These are phyloP conservation scores for Heliangelus exortis DNA, from an alignment of 2,797 vertebrate species.

Conservation along the genomic window DNA sequence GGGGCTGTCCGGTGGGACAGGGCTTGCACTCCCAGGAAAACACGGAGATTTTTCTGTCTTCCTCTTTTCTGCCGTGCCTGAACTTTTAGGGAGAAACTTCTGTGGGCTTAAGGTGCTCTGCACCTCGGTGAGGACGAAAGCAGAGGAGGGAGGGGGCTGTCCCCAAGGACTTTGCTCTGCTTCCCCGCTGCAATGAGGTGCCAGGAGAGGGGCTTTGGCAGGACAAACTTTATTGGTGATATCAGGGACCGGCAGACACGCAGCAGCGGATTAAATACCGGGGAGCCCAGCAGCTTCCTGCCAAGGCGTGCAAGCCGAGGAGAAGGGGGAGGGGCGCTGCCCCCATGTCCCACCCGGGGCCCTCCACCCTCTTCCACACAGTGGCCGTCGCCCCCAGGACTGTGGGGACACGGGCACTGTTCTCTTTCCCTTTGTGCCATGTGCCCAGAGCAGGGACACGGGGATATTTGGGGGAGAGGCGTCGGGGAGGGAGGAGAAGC, in stretches of 20 bases:
- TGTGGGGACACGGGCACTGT: rapidly evolving
- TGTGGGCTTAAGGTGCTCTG: neutral
- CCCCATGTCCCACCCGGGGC: rapidly evolving
- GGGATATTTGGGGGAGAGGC: neutral
- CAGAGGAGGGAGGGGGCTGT: neutral
- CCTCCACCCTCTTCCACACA: neutral
- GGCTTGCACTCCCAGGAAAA: neutral
- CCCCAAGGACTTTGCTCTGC: neutral
- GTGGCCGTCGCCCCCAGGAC: neutral
- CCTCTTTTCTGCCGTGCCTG: neutral
- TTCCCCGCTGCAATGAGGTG: neutral
- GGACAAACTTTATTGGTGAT: neutral
- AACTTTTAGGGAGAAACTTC: neutral
- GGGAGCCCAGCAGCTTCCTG: neutral
- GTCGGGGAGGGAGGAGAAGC: neutral
- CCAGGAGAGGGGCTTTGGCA: neutral
- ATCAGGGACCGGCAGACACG: rapidly evolving
- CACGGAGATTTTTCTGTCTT: rapidly evolving
- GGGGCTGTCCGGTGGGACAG: neutral
- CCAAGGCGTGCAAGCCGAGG: rapidly evolving
- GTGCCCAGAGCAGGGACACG: rapidly evolving
- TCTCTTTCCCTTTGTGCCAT: rapidly evolving
- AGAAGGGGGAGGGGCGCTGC: neutral
- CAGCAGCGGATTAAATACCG: neutral
- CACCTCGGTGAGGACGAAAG: neutral